phyloP scores from a whole-genome alignment of 2,888 invertebrate genomes.

The Mythimna impura region DNA sequence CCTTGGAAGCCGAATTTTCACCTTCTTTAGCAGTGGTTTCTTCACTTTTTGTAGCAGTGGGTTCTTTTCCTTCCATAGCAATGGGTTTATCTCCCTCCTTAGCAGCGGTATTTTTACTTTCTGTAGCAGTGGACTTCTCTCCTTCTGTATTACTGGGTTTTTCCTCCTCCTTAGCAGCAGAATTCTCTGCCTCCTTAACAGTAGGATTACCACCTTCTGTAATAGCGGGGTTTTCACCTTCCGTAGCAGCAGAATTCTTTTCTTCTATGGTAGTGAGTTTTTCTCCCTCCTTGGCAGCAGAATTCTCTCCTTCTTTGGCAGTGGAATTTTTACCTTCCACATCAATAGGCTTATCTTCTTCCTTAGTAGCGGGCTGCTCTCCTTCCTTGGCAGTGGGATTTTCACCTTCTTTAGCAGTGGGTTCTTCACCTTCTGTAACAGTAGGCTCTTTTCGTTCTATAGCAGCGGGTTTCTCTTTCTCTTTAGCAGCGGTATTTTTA shows the following conservation, averaged over 20 bases:
- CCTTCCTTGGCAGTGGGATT: background rate
- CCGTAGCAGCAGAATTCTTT: background rate
- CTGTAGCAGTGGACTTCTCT: background rate
- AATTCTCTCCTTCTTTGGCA: background rate
- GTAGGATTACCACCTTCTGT: slow-evolving; percentile 1
- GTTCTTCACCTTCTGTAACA: background rate
- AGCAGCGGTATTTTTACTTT: background rate
- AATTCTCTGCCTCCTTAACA: slow-evolving; percentile 9
- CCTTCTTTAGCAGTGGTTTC: background rate
- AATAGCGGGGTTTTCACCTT: background rate
- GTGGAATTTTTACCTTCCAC: background rate
- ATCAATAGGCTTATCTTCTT: background rate
- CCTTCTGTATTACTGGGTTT: background rate
- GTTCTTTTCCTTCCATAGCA: background rate
- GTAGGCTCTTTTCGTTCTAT: background rate
- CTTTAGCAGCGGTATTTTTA: background rate
- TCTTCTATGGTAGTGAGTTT: background rate
- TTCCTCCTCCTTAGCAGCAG: rapidly evolving
- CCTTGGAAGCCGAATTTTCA: background rate
- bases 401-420: background rate
- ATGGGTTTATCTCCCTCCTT: background rate
- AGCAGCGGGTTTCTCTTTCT: background rate
- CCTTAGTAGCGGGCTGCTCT: background rate
- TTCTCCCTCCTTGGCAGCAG: background rate
- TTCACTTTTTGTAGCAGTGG: background rate